Evolutionary conservation across 2,888 invertebrate genomes (phyloP), one percentile per base, ranked within the genome.

Genomic region (Noctua fimbriata): DNA sequence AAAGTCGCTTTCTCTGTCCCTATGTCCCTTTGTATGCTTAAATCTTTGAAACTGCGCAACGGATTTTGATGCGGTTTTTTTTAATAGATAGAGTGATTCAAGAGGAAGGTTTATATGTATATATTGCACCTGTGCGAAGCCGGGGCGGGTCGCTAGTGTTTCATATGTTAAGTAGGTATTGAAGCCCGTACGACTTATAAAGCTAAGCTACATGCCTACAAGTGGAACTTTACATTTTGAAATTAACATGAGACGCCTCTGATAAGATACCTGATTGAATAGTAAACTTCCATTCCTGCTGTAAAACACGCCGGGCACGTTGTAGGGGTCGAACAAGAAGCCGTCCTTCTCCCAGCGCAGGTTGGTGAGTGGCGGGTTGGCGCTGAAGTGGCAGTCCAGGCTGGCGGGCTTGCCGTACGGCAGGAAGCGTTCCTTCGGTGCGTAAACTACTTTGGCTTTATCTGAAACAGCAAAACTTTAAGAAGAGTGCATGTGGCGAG

Each of bases 291-390:
- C 99, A 94, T 99, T 99, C 90, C 98, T 97, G 91, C 98, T 97
- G 93, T 98, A 98, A 93, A 98, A 98, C 0, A 99, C 98, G 32
- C 98, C 99, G 87, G 98, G 98, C 69, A 98, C 98, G 94, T 98
- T 98, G 96, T 98, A 98, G 0, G 99, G 98, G 93, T 99, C 99
- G 94, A 98, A 99, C 1, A 98, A 97, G 90, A 99, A 98, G 32
- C 98, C 99, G 93, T 99, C 99, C 94, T 99, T 99, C 93, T 99
- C 99, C 99, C 99, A 99, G 86, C 98, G 98, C 79, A 99, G 97
- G 93, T 98, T 98, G 74, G 98, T 98, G 87, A 99, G 97, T 16
- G 99, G 98, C 28, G 99, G 99, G 96, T 99, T 99, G 10, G 99
- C 98, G 90, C 98, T 98, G 93, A 99, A 99, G 94, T 99, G 98